These are phyloP conservation scores for Smutsia gigantea DNA, from an alignment of 2,797 vertebrate species.

Conservation along the genomic window DNA sequence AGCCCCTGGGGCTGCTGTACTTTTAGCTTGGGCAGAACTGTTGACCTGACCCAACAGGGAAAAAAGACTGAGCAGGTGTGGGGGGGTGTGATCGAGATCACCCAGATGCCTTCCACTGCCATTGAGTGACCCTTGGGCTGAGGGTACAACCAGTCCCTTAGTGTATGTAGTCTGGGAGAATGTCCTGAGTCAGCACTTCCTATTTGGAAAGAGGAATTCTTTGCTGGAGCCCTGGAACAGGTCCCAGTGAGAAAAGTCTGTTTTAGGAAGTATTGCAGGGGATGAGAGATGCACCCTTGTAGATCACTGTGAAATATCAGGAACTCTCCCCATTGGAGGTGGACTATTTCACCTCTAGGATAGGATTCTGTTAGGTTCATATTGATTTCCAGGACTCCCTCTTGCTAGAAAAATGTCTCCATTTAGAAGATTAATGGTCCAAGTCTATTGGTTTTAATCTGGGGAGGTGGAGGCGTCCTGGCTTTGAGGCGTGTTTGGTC, in stretches of 20 bases:
- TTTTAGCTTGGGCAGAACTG: not conserved
- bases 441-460: not conserved
- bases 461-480: not conserved
- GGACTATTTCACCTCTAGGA: not conserved
- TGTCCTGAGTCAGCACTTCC: constrained; percentile 49
- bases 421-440: not conserved
- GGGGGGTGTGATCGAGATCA: not conserved
- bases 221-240: not conserved
- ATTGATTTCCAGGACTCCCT: not conserved
- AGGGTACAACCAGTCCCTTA: not conserved
- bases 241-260: not conserved
- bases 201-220: constrained; percentile 8
- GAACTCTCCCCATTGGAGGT: not conserved
- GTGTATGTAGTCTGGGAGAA: not conserved
- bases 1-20: not conserved
- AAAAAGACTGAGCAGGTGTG: not conserved
- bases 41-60: not conserved
- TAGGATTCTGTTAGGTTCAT: not conserved
- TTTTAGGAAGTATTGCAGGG: not conserved
- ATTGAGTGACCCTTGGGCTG: not conserved
- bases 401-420: not conserved
- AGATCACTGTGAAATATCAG: not conserved
- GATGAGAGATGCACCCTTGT: not conserved
- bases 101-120: not conserved
- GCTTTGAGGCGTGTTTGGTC: not conserved